These are phyloP conservation scores for Dryobota labecula DNA, from an alignment of 2,888 invertebrate species.

Conservation along the genomic window DNA sequence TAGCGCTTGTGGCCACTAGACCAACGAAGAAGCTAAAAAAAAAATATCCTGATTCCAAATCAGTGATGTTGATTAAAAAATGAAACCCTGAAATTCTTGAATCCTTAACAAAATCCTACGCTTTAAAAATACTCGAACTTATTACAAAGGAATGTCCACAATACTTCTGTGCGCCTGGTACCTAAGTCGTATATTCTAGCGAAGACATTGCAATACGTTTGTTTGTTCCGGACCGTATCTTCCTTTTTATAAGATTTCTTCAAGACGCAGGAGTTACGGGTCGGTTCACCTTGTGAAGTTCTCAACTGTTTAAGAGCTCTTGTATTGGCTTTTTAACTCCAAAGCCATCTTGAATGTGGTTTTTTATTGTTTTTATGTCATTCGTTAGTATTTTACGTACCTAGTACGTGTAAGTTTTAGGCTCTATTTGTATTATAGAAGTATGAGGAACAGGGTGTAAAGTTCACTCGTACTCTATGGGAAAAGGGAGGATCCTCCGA, in stretches of 20 bases:
- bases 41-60: neutral
- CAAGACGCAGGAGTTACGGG: constrained; percentile 76
- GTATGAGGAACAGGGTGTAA: too few species aligned
- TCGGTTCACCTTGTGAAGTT: constrained; percentile 78
- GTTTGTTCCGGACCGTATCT: constrained; percentile 84
- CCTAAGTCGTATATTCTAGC: constrained; percentile 77
- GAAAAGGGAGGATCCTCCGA: too few species aligned
- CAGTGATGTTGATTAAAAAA: neutral
- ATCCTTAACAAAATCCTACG: constrained; percentile 22
- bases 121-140: constrained; percentile 32
- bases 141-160: constrained; percentile 70
- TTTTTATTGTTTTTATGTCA: neutral
- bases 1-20: too few species aligned
- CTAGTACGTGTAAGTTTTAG: neutral
- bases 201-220: constrained; percentile 82
- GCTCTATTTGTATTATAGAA: neutral
- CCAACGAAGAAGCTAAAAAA: too few species aligned
- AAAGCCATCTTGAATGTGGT: neutral
- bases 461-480: too few species aligned
- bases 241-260: constrained; percentile 83
- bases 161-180: constrained; percentile 73
- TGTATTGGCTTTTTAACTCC: constrained; percentile 67
- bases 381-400: neutral
- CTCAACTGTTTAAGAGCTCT: constrained; percentile 71
- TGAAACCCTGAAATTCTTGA: neutral